phyloP scores from a whole-genome alignment of 2,888 invertebrate species.

The Thecocarcelia acutangulata region DNA sequence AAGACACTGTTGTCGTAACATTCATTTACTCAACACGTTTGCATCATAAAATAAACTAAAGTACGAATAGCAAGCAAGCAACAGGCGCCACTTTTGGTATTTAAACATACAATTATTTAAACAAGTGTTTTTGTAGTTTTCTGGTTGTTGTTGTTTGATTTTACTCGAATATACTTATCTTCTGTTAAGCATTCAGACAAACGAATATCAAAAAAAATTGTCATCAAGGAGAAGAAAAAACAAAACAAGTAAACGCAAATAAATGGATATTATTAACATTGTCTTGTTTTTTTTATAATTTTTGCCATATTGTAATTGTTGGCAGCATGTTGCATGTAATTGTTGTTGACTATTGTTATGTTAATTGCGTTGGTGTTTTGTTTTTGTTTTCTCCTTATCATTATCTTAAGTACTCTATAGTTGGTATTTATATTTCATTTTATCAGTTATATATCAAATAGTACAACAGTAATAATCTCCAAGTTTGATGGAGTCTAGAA shows the following conservation, averaged over 20 bases:
- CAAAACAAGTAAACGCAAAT: slow-evolving; percentile 25
- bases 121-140: slow-evolving; percentile 63
- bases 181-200: slow-evolving; percentile 41
- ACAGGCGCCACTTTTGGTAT: slow-evolving; percentile 66
- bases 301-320: slow-evolving; percentile 57
- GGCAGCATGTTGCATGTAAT: slow-evolving; percentile 62
- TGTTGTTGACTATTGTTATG: slow-evolving; percentile 60
- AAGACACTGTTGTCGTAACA: slow-evolving; percentile 16
- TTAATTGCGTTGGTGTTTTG: slow-evolving; percentile 45
- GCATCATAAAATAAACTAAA: slow-evolving; percentile 62
- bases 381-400: neutral
- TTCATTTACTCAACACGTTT: slow-evolving; percentile 62
- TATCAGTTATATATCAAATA: no score
- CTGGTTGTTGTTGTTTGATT: slow-evolving; percentile 18
- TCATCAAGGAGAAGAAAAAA: slow-evolving; percentile 26
- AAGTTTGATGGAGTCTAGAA: no score
- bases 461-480: no score
- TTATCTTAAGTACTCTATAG: slow-evolving; percentile 17
- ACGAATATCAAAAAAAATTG: slow-evolving; percentile 51
- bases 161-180: slow-evolving; percentile 16
- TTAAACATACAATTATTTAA: slow-evolving; percentile 61
- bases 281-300: slow-evolving; percentile 31
- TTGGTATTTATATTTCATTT: neutral
- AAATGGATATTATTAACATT: slow-evolving; percentile 67
- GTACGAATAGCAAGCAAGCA: slow-evolving; percentile 43